Evolutionary conservation across 2,888 invertebrate genomes (phyloP), one percentile per base, ranked within the genome.

Genomic region (Chesias legatella): DNA sequence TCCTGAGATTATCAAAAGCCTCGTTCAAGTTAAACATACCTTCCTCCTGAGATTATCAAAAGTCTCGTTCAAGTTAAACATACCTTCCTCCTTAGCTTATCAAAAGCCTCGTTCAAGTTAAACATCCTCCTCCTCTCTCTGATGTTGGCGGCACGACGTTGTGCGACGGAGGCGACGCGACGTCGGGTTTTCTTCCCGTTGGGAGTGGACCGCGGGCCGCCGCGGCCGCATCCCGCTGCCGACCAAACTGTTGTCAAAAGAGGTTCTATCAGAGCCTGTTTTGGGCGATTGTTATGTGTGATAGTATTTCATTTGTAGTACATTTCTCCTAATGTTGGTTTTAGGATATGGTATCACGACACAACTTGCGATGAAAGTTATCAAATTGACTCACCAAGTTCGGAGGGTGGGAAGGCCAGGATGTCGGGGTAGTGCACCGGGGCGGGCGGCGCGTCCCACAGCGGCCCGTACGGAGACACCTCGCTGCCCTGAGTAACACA

Each of bases 61-160:
- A n/a, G n/a, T n/a, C n/a, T n/a, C n/a, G n/a, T n/a, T n/a, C n/a
- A n/a, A n/a, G n/a, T n/a, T n/a, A n/a, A 2, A 8, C 33, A 35
- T 22, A 94, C 95, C 90, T 97, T 97, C 64, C 97, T 90, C 13
- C 98, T 89, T 25, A 98, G 84, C 69, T 95, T 95, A 72, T 98
- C 98, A 65, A 98, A 98, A 0, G 98, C 98, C 51, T 97, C 97
- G 74, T 98, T 98, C 49, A 98, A 88, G 79, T 97, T 98, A 76
- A 96, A 97, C 97, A 98, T 98, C 50, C 98, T 90, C 10, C 97
- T 90, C 33, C 98, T 89, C 77, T 98, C 98, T 1, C 97, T 91
- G 51, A 97, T 97, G 79, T 98, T 98, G 13, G 97, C 97, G 0
- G 97, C 97, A 35, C 97, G 90, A 22, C 97, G 89, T 74, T 97